Base-by-base conservation (phyloP, 1,140 invertebrate genomes). In the Drosophila melanica region DNA sequence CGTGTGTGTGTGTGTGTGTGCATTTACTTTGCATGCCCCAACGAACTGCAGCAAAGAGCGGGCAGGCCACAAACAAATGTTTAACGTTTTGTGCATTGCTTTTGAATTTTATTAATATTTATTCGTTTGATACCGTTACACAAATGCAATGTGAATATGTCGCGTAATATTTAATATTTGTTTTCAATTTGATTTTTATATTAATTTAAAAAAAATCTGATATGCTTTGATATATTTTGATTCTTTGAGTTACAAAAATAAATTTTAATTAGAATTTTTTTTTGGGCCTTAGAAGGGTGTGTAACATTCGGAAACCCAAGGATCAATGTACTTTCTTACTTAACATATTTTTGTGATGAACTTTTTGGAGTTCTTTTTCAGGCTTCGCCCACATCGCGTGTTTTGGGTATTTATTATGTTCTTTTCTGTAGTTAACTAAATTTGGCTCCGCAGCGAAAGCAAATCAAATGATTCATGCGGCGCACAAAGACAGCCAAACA, bases 1-100 rank as follows among this genome's bases (percentile, higher is more conserved):
- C n/a, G 16, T 16, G n/a, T 30, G n/a, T n/a, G n/a, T n/a, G 23
- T 53, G 8, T 37, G 16, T 65, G 41, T 69, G 68, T 50, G 33
- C 8, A 16, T 35, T 27, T 62, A 63, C 53, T 71, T 74, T 70
- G 69, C 62, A 72, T 68, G 58, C 39, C 66, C 65, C 55, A 68
- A 59, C 58, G 63, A 75, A 54, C 74, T 85, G 81, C 81, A 85
- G 80, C 81, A 81, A 85, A 85, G 47, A 16, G 35, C 47, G 39
- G 27, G 54, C 23, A 44, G 45, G 48, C 58, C 51, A 69, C 70
- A 87, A 81, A 64, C 71, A 81, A 82, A 79, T 86, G 81, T 86
- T 86, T 59, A 59, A 72, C 66, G 55, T 81, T 84, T 70, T 62
- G 58, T 81, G 57, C 64, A 74, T 62, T 59, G 71, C 55, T 30